Evolutionary conservation across 2,888 invertebrate species (phyloP), one percentile per base, ranked within the genome.

Genomic region (Liopterus haemorrhoidalis): DNA sequence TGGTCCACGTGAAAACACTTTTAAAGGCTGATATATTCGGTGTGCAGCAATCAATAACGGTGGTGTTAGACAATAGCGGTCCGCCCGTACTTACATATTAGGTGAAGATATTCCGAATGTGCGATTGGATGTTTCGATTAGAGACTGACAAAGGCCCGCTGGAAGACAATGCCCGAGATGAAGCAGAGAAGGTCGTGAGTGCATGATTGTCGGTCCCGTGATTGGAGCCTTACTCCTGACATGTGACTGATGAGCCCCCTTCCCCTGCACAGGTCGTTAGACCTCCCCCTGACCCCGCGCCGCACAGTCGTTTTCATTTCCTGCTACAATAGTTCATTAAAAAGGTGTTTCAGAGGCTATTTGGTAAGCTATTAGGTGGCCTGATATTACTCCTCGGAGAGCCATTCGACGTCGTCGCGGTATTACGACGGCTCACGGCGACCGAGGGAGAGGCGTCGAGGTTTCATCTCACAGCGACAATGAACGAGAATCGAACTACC

Each of bases 321-420:
- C 68, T 65, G 65, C 64, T 66, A 66, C 69, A 64, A 69, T 69
- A 78, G 79, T 78, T 79, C 79, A 79, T 79, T 79, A 79, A 79
- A 79, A 78, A 79, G 78, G 78, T 79, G 78, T 79, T 79, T 77
- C 75, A 71, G 71, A 74, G 74, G 76, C 78, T 75, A 78, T 78
- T 78, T 75, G 74, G 75, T 72, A 72, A 73, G 76, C 76, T 75
- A 78, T 78, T 78, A 76, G 77, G 74, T 72, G 73, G 72, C 65
- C 67, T 59, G 67, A 67, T 68, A 69, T 70, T 69, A 67, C 67
- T 69, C 69, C 68, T 67, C 63, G 59, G 70, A 69, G 70, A 65
- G 68, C 66, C 68, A 66, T 70, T 70, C 64, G 64, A 64, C 61
- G 49, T 53, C 53, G 41, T 39, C 45, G 38, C 38, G 38, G 45